Evolutionary conservation across 1,140 invertebrate genomes (phyloP).

Genomic region (Trichonephila clavata): DNA sequence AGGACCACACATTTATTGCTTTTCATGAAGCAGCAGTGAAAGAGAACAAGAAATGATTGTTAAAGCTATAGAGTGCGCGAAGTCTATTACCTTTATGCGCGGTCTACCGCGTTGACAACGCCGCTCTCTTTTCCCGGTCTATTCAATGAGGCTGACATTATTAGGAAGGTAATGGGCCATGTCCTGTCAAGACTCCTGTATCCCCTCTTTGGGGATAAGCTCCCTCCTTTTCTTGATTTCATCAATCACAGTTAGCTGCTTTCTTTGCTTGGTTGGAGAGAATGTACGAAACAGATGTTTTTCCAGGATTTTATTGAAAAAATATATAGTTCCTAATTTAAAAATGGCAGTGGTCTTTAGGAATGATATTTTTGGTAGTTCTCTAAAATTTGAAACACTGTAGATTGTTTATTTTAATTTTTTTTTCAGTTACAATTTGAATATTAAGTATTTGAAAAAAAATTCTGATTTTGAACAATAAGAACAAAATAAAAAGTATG

Average conservation of each 20-base stretch:
- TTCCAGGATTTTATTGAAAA: neutral
- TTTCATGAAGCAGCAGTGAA: constrained; percentile 19
- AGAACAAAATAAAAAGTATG: too few relatives aligned
- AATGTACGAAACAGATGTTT: neutral
- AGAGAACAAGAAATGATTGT: constrained; percentile 70
- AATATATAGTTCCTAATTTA: neutral
- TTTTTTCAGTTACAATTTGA: too few relatives aligned
- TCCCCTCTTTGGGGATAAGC: neutral
- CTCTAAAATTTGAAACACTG: too few relatives aligned
- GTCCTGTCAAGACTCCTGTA: neutral
- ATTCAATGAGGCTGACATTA: constrained; percentile 67
- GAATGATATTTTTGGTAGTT: neutral
- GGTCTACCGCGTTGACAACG: constrained; percentile 66
- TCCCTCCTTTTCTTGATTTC: constrained; percentile 35
- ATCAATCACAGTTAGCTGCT: constrained; percentile 20
- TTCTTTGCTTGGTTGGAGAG: neutral
- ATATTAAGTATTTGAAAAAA: too few relatives aligned
- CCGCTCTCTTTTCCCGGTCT: constrained; percentile 28
- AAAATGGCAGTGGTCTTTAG: neutral
- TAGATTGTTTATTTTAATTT: too few relatives aligned
- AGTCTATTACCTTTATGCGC: constrained; percentile 71
- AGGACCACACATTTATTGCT: constrained; percentile 51
- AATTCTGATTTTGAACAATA: too few relatives aligned
- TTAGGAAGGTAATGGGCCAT: constrained; percentile 71
- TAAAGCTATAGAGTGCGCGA: constrained; percentile 58